Conservation (phyloP, 2,113 vertebrate genomes). For the Pterocles orientalis region DNA sequence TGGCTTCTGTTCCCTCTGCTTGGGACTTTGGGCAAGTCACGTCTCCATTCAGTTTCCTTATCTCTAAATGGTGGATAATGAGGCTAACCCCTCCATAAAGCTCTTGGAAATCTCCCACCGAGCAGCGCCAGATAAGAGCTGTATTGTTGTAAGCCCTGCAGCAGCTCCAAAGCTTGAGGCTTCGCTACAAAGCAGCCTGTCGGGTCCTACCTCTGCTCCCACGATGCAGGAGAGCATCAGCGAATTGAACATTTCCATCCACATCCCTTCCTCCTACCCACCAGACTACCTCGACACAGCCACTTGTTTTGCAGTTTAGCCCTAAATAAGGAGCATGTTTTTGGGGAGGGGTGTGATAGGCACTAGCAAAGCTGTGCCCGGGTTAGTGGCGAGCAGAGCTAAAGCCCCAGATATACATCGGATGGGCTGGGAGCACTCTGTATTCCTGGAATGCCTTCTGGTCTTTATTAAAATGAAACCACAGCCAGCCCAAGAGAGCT, state of each 20-base stretch:
- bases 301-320: neutral
- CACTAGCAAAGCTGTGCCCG: neutral
- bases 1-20: neutral
- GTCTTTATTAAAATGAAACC: conserved; percentile 76
- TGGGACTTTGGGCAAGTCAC: neutral
- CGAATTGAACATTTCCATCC: neutral
- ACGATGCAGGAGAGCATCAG: fast-evolving
- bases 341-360: neutral
- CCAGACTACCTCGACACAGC: neutral
- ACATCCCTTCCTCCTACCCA: neutral
- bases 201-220: neutral
- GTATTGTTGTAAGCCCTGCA: neutral
- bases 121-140: neutral
- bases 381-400: conserved; percentile 16
- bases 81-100: neutral
- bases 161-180: neutral
- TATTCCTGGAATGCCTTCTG: conserved; percentile 70
- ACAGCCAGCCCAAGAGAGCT: conserved; percentile 70
- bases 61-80: neutral
- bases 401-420: conserved; percentile 38
- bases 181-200: neutral
- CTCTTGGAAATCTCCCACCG: neutral
- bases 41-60: neutral
- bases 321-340: neutral
- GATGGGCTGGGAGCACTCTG: conserved; percentile 53